phyloP scores from a whole-genome alignment of 53 echinoderm and acorn worm species.

The Astropecten irregularis region DNA sequence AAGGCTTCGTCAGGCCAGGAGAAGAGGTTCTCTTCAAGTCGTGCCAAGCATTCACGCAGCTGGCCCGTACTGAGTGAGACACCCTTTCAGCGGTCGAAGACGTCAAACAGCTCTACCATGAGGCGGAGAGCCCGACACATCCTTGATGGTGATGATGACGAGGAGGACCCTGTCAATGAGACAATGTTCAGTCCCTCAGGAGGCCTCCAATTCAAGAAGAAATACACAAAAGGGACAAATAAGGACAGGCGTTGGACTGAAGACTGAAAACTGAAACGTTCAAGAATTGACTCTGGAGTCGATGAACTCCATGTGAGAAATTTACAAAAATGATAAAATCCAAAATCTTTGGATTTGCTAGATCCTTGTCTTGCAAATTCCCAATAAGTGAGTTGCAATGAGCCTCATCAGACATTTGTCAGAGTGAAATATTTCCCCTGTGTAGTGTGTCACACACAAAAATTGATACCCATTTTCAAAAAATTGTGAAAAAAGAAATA shows the following conservation, averaged over 20 bases:
- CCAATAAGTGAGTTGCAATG: too few species aligned
- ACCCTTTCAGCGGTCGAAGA: slow-evolving; percentile 24
- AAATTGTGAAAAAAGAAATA: too few species aligned
- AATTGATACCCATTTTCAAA: too few species aligned
- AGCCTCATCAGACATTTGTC: too few species aligned
- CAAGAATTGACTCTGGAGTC: too few species aligned
- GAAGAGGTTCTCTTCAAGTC: slow-evolving; percentile 46
- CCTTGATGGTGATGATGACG: background rate
- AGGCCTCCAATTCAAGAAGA: background rate
- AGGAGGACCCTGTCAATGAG: slow-evolving; percentile 28
- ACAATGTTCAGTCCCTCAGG: slow-evolving; percentile 23
- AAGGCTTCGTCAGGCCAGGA: background rate
- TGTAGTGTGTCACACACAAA: too few species aligned
- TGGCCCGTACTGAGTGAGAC: slow-evolving; percentile 6
- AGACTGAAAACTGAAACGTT: background rate
- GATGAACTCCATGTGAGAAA: too few species aligned
- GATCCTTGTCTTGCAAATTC: too few species aligned
- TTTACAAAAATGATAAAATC: too few species aligned
- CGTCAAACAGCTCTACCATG: background rate
- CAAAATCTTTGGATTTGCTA: too few species aligned
- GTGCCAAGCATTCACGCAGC: slow-evolving; percentile 34
- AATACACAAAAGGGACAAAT: background rate
- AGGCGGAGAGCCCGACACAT: background rate
- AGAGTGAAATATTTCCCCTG: too few species aligned
- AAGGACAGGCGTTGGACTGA: background rate